Evolutionary conservation across 2,888 invertebrate species (phyloP).

Genomic region (Acleris sparsana): DNA sequence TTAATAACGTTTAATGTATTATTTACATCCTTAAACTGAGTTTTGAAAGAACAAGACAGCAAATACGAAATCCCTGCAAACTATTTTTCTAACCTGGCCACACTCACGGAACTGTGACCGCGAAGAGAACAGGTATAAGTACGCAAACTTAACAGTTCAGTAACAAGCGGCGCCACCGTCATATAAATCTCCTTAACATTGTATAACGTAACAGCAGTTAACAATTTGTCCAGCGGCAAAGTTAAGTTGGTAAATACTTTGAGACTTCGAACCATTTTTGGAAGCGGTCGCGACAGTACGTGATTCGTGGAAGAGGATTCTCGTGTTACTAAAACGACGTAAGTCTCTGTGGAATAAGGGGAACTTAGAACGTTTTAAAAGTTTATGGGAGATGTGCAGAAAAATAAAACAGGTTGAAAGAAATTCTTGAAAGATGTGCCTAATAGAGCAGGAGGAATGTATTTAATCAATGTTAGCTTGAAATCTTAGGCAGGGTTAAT

Average conservation of each 20-base stretch:
- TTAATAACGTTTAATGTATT: too few species aligned
- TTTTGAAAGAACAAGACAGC: background rate
- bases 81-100: constrained; percentile 37
- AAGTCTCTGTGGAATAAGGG: background rate
- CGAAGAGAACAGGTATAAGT: constrained; percentile 36
- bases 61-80: constrained; percentile 3
- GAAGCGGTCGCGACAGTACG: constrained; percentile 46
- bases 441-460: constrained; percentile 18
- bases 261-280: constrained; percentile 55
- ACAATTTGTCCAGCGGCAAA: constrained; percentile 25
- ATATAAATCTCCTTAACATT: constrained; percentile 3
- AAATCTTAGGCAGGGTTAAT: constrained; percentile 7
- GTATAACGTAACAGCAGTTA: constrained; percentile 1
- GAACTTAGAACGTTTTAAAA: constrained; percentile 38
- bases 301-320: constrained; percentile 36
- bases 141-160: constrained; percentile 23
- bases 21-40: too few species aligned
- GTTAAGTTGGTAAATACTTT: constrained; percentile 31
- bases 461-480: constrained; percentile 12
- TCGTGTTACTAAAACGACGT: constrained; percentile 11
- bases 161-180: constrained; percentile 12
- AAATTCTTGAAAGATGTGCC: constrained; percentile 31
- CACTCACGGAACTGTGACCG: constrained; percentile 46
- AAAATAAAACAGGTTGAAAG: constrained; percentile 34
- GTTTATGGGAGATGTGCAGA: constrained; percentile 9